Evolutionary conservation across 2,113 vertebrate species (phyloP).

Genomic region (Corapipo altera): DNA sequence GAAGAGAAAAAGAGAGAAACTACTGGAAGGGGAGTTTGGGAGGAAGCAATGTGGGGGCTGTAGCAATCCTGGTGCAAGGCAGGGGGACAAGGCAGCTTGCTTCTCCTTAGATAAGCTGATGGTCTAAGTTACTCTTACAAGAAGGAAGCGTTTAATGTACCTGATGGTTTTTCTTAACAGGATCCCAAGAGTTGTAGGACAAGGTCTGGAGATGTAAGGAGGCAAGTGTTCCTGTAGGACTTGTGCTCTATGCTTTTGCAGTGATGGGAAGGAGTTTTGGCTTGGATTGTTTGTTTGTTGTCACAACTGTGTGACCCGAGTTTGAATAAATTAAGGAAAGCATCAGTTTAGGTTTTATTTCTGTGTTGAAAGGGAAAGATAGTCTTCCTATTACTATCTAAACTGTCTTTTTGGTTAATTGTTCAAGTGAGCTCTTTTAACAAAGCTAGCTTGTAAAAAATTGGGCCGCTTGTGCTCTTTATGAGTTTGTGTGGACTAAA

Average conservation of each 20-base stretch:
- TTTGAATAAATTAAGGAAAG: background rate
- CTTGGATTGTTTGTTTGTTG: background rate
- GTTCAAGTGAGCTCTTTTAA: background rate
- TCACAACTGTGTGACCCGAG: background rate
- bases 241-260: background rate
- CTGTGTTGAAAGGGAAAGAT: background rate
- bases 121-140: fast-evolving
- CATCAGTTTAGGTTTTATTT: fast-evolving
- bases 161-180: fast-evolving
- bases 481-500: background rate
- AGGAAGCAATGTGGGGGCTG: fast-evolving
- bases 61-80: fast-evolving
- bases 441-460: background rate
- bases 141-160: fast-evolving
- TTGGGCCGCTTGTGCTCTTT: background rate
- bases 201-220: background rate
- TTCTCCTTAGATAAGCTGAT: fast-evolving
- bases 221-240: fast-evolving
- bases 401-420: fast-evolving
- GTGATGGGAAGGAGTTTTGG: fast-evolving
- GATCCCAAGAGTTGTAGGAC: fast-evolving
- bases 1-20: fast-evolving
- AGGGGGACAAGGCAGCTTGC: fast-evolving
- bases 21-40: background rate
- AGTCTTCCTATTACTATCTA: fast-evolving